Percentiles rank a stretch among this genome's conserved stretches.
Evolutionary conservation across 2,888 invertebrate genomes (phyloP).

Genomic region (Bedellia somnulentella): DNA sequence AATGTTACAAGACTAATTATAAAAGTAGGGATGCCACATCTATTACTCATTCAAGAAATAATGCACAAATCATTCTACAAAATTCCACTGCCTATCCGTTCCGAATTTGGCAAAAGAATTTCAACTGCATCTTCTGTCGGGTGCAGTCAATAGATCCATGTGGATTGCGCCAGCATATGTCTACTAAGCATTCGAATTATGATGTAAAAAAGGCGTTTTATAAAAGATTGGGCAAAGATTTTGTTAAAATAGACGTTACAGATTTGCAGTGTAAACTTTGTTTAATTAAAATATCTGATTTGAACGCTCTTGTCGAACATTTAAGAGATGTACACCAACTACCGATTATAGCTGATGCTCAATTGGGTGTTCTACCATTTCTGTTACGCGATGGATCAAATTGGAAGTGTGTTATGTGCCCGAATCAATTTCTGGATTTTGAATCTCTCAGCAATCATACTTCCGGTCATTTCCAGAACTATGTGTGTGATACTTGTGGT

Average conservation of each 20-base stretch:
- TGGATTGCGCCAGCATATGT: slow-evolving; percentile 31
- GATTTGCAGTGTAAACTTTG: slow-evolving; percentile 47
- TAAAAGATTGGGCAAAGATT: slow-evolving; percentile 46
- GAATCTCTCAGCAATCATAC: slow-evolving; percentile 42
- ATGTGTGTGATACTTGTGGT: slow-evolving; percentile 48
- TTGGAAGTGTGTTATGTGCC: slow-evolving; percentile 48
- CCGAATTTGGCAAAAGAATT: slow-evolving; percentile 46
- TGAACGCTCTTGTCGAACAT: slow-evolving; percentile 37
- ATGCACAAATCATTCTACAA: slow-evolving; percentile 45
- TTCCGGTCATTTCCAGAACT: slow-evolving; percentile 43
- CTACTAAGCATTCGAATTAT: slow-evolving; percentile 33
- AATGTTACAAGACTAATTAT: slow-evolving; percentile 39
- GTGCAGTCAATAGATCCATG: slow-evolving; percentile 40
- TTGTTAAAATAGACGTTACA: slow-evolving; percentile 43
- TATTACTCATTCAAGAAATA: slow-evolving; percentile 29
- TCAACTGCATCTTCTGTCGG: slow-evolving; percentile 47
- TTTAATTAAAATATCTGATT: slow-evolving; percentile 28
- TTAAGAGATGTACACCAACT: slow-evolving; percentile 47
- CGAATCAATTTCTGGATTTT: slow-evolving; percentile 40
- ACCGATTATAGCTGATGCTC: slow-evolving; percentile 39
- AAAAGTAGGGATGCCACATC: slow-evolving; percentile 36
- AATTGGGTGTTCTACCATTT: slow-evolving; percentile 45
- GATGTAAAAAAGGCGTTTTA: slow-evolving; percentile 45
- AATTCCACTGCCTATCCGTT: slow-evolving; percentile 46
- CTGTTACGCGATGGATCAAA: slow-evolving; percentile 37